A percentile compares a stretch with the other conserved stretches of the same genome.
These are phyloP conservation scores for Lepidurus packardi DNA, from an alignment of 1,140 invertebrate genomes.

Conservation along the genomic window DNA sequence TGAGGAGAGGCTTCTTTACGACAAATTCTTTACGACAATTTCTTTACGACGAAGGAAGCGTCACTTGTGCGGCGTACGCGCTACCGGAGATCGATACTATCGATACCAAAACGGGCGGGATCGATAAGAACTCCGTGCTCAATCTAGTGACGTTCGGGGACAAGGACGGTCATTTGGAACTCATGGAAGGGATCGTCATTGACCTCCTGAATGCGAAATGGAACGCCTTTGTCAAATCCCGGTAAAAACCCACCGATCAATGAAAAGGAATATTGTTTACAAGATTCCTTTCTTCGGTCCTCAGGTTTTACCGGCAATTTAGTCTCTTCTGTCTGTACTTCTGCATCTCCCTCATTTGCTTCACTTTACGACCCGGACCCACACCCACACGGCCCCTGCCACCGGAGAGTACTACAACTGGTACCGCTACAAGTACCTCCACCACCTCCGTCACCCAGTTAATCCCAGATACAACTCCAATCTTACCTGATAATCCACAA, in stretches of 20 bases:
- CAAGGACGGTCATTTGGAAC: constrained; percentile 86
- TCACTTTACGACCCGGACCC: constrained; percentile 76
- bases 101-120: constrained; percentile 78
- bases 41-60: too few relatives aligned
- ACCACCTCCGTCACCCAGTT: not conserved
- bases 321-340: constrained; percentile 86
- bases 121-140: constrained; percentile 87
- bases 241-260: constrained; percentile 45
- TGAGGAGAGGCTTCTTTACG: too few relatives aligned
- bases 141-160: constrained; percentile 98
- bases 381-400: constrained; percentile 45
- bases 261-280: not conserved
- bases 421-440: constrained; percentile 1
- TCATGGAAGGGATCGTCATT: constrained; percentile 90
- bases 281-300: constrained; percentile 34
- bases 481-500: not conserved
- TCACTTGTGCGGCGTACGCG: constrained; percentile 94
- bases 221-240: constrained; percentile 91
- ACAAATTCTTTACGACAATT: too few relatives aligned
- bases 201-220: constrained; percentile 95
- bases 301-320: constrained; percentile 86
- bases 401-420: not conserved
- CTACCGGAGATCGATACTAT: constrained; percentile 95
- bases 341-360: constrained; percentile 74
- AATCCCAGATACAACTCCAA: not conserved